phyloP scores from a whole-genome alignment of 1,140 invertebrate genomes.

The Drosophila kurseongensis region DNA sequence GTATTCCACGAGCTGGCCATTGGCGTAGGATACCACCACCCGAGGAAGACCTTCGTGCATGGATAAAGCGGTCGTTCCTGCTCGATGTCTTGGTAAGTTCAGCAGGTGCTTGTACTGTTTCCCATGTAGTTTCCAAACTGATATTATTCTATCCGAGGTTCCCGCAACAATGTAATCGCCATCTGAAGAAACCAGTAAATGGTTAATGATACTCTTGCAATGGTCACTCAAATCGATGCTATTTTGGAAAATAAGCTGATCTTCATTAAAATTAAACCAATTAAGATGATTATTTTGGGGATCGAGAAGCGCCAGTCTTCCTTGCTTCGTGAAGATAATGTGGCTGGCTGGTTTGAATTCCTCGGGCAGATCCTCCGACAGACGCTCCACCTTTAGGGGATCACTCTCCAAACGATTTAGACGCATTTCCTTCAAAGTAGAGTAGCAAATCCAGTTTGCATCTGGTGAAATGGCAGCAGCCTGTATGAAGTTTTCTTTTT shows the following conservation, averaged over 20 bases:
- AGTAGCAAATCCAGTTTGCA: slow-evolving; percentile 90
- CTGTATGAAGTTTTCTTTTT: slow-evolving; percentile 22
- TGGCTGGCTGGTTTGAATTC: slow-evolving; percentile 84
- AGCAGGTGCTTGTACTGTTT: slow-evolving; percentile 85
- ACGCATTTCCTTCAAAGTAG: slow-evolving; percentile 88
- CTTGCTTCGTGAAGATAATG: slow-evolving; percentile 85
- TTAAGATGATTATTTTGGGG: slow-evolving; percentile 55
- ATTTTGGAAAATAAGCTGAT: slow-evolving; percentile 10
- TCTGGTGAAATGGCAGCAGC: slow-evolving; percentile 88
- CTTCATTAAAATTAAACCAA: slow-evolving; percentile 35
- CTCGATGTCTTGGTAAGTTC: slow-evolving; percentile 88
- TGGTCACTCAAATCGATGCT: slow-evolving; percentile 26
- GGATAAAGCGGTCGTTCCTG: slow-evolving; percentile 88
- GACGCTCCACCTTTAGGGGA: slow-evolving; percentile 75
- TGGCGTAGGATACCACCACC: slow-evolving; percentile 89
- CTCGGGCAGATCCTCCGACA: slow-evolving; percentile 83
- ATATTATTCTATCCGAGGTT: slow-evolving; percentile 87
- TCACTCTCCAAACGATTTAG: slow-evolving; percentile 85
- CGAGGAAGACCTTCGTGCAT: slow-evolving; percentile 86
- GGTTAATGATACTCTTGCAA: slow-evolving; percentile 23
- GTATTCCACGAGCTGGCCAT: slow-evolving; percentile 91
- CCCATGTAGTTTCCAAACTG: slow-evolving; percentile 86
- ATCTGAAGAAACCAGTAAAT: slow-evolving; percentile 76
- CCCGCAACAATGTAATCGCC: slow-evolving; percentile 87
- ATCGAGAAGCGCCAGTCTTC: slow-evolving; percentile 76